Evolutionary conservation across 2,797 vertebrate genomes (phyloP).

Genomic region (Austrolebias charrua): DNA sequence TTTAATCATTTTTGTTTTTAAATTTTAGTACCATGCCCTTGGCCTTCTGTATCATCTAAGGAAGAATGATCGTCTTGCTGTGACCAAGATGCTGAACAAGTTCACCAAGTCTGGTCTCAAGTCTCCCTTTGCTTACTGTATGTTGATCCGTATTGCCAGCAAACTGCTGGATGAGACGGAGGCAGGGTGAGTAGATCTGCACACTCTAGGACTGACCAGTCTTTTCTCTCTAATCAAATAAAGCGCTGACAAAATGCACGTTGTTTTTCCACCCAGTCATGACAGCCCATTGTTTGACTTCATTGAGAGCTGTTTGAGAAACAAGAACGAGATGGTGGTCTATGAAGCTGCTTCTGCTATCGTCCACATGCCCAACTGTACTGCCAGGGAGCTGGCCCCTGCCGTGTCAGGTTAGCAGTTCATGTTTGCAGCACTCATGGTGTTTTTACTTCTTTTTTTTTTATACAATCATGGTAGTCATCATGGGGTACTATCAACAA

Average conservation of each 20-base stretch:
- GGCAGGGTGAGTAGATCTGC: conserved; percentile 81
- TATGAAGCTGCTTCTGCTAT: conserved; percentile 98
- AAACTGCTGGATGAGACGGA: conserved; percentile 92
- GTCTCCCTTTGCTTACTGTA: conserved; percentile 97
- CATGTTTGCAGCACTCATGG: background rate
- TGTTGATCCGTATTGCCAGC: conserved; percentile 97
- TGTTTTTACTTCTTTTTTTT: too few species aligned
- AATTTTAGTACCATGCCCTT: conserved; percentile 90
- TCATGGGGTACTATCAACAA: too few species aligned
- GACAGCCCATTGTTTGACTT: conserved; percentile 95
- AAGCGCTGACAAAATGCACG: background rate
- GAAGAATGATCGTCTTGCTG: conserved; percentile 93
- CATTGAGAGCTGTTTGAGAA: conserved; percentile 96
- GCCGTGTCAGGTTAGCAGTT: conserved; percentile 88
- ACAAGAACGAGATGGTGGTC: conserved; percentile 99
- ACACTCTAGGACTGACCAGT: background rate
- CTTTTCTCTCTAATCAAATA: background rate
- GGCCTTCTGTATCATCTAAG: conserved; percentile 96
- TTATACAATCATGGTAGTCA: too few species aligned
- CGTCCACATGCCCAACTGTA: conserved; percentile 96
- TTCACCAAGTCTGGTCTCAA: conserved; percentile 96
- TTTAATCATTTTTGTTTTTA: background rate
- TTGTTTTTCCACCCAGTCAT: conserved; percentile 74
- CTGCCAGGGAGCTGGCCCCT: conserved; percentile 92
- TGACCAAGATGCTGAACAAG: conserved; percentile 98